phyloP scores from a whole-genome alignment of 2,797 vertebrate species.

The Anniella stebbinsi region DNA sequence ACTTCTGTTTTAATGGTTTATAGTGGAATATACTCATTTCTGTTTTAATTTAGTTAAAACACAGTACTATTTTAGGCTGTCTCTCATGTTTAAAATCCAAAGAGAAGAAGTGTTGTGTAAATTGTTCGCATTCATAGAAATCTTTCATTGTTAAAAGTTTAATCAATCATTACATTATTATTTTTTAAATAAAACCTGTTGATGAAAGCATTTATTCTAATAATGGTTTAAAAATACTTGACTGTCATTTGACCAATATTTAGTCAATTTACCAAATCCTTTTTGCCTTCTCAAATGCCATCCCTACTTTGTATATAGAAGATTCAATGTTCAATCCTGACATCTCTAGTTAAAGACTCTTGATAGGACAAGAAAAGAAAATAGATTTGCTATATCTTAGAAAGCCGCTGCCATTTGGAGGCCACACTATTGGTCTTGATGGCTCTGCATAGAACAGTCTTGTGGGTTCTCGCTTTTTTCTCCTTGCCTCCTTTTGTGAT shows the following conservation, averaged over 20 bases:
- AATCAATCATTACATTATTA: not conserved
- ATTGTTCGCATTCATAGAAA: not conserved
- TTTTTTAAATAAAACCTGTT: not conserved
- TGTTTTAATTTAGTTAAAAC: not conserved
- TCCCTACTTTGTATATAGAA: not conserved
- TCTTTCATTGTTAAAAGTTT: not conserved
- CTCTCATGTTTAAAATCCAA: not conserved
- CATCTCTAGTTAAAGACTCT: not conserved
- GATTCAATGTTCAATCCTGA: not conserved
- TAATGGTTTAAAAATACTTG: not conserved
- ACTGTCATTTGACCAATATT: not conserved
- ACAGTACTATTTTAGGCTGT: not conserved
- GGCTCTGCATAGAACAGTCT: not conserved
- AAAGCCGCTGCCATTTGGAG: not conserved
- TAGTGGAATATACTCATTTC: not conserved
- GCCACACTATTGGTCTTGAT: not conserved
- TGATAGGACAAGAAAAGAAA: not conserved
- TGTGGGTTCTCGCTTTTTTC: not conserved
- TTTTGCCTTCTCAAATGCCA: not conserved
- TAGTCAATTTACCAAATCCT: not conserved
- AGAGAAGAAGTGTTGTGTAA: not conserved
- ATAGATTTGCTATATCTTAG: too few species aligned
- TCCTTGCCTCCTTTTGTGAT: not conserved
- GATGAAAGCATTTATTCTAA: not conserved
- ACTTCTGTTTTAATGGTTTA: not conserved